Base-by-base conservation (phyloP, 1,140 invertebrate genomes). In the Saccostrea glomerata region DNA sequence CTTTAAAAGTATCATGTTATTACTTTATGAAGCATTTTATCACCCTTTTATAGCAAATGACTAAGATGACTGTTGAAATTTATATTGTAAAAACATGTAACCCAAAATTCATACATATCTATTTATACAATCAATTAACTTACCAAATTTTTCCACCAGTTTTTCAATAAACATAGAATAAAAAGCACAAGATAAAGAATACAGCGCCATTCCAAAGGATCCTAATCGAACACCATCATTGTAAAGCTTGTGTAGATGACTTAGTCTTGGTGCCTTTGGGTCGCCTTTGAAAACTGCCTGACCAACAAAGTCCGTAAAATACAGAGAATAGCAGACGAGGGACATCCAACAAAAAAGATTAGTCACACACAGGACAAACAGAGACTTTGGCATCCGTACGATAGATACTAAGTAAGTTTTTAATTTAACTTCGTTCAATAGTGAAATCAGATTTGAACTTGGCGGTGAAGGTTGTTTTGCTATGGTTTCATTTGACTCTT, bases 311-410 rank as follows among this genome's bases (percentile, higher is more conserved):
- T 99, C 98, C 0, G 98, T 99, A 94, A 99, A 99, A 94, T 99
- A 99, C 0, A 99, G 95, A 0, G 98, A 99, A 93, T 99, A 99
- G 94, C 98, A 99, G 2, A 99, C 98, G 87, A 99, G 97, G 0
- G 98, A 98, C 98, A 98, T 99, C 98, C 98, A 99, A 93, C 98
- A 99, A 94, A 99, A 99, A 0, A 99, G 96, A 95, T 99, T 99
- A 0, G 98, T 99, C 4, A 99, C 89, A 92, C 98, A 99, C 0
- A 99, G 96, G 91, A 98, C 96, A 60, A 97, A 96, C 87, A 99
- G 95, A 2, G 97, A 98, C 87, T 96, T 95, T 0, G 98, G 98
- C 98, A 99, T 98, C 86, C 97, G 96, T 0, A 99, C 92, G 54
- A 99, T 99, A 5, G 98, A 98, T 85, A 96, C 95, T 13, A 99